Base-by-base conservation (phyloP, 2,797 vertebrate species). In the Tolypeutes matacus region DNA sequence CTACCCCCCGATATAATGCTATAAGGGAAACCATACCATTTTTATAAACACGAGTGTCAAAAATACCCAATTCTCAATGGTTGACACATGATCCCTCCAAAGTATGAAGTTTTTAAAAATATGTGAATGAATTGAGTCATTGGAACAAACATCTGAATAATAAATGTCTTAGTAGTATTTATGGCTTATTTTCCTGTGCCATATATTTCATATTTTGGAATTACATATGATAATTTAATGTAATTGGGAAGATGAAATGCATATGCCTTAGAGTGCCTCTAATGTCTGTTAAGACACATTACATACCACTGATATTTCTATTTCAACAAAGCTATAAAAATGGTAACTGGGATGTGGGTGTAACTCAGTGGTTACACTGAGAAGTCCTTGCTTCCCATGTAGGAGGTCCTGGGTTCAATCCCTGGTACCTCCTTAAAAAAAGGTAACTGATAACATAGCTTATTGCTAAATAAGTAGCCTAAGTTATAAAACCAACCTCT, bases 91-190 rank as follows among this genome's bases (percentile, higher is more conserved):
- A 86, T 96, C 36, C 67, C 49, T 89, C 15, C 69, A 31, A 88
- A 87, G 11, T 60, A 36, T 46, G 64, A 81, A 84, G 25, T n/a
- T 82, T 94, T 70, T 23, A 77, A 85, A 85, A 84, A 51, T 56
- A 39, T 25, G 11, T 82, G 62, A 95, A 49, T 81, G 90, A 96
- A 81, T 69, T 56, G 31, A 81, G 12, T 90, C 21, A 60, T 53
- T 90, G 49, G 76, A 73, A 85, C 25, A 87, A 67, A 85, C 20
- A 83, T 77, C 62, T 81, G 49, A 87, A 46, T 81, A 91, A 25
- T 64, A 91, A 46, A 76, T 53, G 90, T 89, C 21, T 72, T 64
- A 60, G 27, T 84, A 25, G 42, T 90, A 18, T 75, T 92, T 77
- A 25, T 34, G 25, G 31, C 5, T 78, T 53, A 60, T 60, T 86